Evolutionary conservation across 2,113 vertebrate genomes (phyloP).

Genomic region (Spheniscus mendiculus): DNA sequence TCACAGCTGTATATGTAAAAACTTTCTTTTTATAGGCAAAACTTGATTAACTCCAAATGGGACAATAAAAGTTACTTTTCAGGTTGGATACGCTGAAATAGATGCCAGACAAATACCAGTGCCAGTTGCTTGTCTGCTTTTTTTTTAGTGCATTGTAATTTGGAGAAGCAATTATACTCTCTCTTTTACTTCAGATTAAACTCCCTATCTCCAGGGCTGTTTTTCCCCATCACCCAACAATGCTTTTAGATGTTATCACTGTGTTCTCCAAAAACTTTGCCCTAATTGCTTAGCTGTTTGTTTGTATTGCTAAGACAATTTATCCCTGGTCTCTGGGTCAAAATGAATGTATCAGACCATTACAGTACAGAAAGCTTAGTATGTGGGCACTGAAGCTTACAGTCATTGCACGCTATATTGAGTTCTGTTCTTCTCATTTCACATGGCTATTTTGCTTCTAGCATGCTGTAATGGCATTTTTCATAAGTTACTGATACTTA

Average conservation of each 20-base stretch:
- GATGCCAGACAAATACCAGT: conserved; percentile 6
- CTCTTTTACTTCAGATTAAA: conserved; percentile 22
- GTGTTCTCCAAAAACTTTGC: conserved; percentile 44
- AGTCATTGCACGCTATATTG: conserved; percentile 59
- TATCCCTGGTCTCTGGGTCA: conserved; percentile 71
- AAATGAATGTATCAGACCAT: conserved; percentile 70
- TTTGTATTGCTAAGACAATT: conserved; percentile 72
- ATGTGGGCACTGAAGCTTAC: conserved; percentile 66
- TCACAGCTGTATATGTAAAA: not conserved
- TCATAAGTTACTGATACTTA: conserved; percentile 65
- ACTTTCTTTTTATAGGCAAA: not conserved
- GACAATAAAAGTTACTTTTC: conserved; percentile 23
- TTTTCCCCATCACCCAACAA: conserved; percentile 20
- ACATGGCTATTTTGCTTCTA: conserved; percentile 55
- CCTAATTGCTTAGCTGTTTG: conserved; percentile 66
- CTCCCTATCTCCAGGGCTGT: not conserved
- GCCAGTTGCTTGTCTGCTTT: conserved; percentile 9
- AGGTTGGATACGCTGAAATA: conserved; percentile 18
- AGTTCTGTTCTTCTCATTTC: conserved; percentile 42
- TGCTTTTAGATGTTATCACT: conserved; percentile 59
- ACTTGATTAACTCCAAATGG: not conserved
- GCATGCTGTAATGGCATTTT: conserved; percentile 62
- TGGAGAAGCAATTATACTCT: conserved; percentile 29
- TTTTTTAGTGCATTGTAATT: not conserved
- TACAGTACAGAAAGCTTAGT: conserved; percentile 65